Base-by-base conservation (phyloP, 2,888 invertebrate genomes). In the Ichneumon xanthorius region DNA sequence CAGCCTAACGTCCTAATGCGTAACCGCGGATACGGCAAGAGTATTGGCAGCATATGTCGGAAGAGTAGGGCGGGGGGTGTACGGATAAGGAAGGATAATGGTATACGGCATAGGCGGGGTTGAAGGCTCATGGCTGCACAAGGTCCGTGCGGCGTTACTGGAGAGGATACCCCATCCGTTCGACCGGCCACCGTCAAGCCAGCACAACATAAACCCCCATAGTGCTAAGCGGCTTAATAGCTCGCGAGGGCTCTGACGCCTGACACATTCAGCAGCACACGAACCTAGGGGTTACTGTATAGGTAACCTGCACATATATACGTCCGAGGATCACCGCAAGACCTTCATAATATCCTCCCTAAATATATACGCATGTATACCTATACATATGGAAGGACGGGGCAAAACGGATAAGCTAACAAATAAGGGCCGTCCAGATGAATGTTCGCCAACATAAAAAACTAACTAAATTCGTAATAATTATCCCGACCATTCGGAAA, bases 171-270 rank as follows among this genome's bases (percentile, higher is more conserved):
- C 91, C 92, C 92, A 92, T 91, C 73, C 65, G 76, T 70, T 82
- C 73, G 75, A 90, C 91, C 92, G 92, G 61, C 75, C 82, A 76
- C 75, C 73, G 82, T 82, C 79, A 76, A 82, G 82, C 85, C 91
- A 91, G 90, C 92, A 91, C 89, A 92, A 90, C 92, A 89, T 93
- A 94, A 93, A 93, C 92, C 93, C 53, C 92, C 90, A 91, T 91
- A 92, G 92, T 92, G 91, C 90, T 94, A 93, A 93, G 94, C 93
- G 89, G 94, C 94, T 94, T 94, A 93, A 90, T 91, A 91, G 90
- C 91, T 91, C 90, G 91, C 88, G 91, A 91, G 92, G 92, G 92
- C 92, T 93, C 90, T 93, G 93, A 93, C 94, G 93, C 93, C 92
- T 93, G 92, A 92, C 93, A 91, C 90, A 91, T 92, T 90, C 90